Evolutionary conservation across 2,888 invertebrate genomes (phyloP).

Genomic region (Caenorhabditis imperialis): DNA sequence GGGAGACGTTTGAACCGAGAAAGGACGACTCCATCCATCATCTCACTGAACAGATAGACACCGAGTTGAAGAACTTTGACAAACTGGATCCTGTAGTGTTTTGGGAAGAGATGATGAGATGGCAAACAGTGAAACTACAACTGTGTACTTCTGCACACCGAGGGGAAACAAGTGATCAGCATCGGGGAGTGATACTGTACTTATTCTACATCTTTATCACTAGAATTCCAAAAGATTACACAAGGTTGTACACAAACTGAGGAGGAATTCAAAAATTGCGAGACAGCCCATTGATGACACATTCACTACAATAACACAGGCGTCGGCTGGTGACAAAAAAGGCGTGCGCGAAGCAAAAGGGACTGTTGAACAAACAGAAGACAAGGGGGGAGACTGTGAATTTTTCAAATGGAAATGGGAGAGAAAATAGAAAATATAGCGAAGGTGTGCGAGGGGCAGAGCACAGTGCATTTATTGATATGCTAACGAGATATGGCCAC

Average conservation of each 20-base stretch:
- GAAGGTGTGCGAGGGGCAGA: not conserved
- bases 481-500: not conserved
- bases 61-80: conserved; percentile 10
- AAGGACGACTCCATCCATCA: conserved; percentile 28
- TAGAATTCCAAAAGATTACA: too few relatives aligned
- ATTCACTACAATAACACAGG: conserved; percentile 30
- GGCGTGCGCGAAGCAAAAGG: conserved; percentile 14
- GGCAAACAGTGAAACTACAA: conserved; percentile 30
- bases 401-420: conserved; percentile 26
- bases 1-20: too few relatives aligned
- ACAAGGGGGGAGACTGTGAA: not conserved
- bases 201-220: too few relatives aligned
- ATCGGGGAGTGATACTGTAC: too few relatives aligned
- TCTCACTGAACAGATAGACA: conserved; percentile 8
- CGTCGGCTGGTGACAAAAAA: conserved; percentile 29
- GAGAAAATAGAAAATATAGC: not conserved
- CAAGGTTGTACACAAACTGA: too few relatives aligned
- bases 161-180: conserved; percentile 1
- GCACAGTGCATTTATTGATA: conserved; percentile 1
- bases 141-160: conserved; percentile 1
- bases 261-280: conserved; percentile 22
- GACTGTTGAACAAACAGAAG: conserved; percentile 46
- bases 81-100: conserved; percentile 12
- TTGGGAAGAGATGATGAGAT: not conserved
- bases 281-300: conserved; percentile 30